Base-by-base conservation (phyloP, 2,113 vertebrate species). In the Galbula dea region DNA sequence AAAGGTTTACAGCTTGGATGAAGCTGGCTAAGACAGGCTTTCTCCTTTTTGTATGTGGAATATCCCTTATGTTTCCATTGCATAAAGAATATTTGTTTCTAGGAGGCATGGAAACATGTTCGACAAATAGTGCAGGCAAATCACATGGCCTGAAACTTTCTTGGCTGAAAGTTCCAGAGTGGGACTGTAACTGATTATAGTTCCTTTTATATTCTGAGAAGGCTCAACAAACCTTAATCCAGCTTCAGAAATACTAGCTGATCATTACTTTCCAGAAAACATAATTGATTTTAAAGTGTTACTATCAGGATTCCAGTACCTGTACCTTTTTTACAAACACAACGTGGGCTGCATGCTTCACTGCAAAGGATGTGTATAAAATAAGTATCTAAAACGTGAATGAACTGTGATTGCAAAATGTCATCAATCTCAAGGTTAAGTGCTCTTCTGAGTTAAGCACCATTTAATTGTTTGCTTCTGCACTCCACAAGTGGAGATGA, bases 231-330 rank as follows among this genome's bases (percentile, higher is more conserved):
- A 81, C n/a, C 48, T 88, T 88, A 91, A 67, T 55, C 52, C 39
- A 80, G 22, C 36, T 91, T 72, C 52, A 68, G 89, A 95, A 89
- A 86, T 78, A 91, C 86, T 12, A 75, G 15, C 17, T 88, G 85
- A 93, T 96, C 9, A 0, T 67, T 95, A 89, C 27, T 78, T 74
- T 43, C 39, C 57, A 81, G 61, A 89, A 95, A 89, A 93, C 91
- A 85, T 86, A 89, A 93, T 85, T 71, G 79, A 93, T 91, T 94
- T 86, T 94, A 49, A 89, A 89, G n/a, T 76, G 27, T 85, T 63
- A 59, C 67, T 80, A 39, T 62, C 51, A 63, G 52, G 48, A 43
- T 71, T 80, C 61, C 61, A 87, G 48, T 67, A 57, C 71, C 66
- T 3, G 4, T 71, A 52, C 12, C 59, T 90, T 77, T 86, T 90